Conservation (phyloP, 1,140 invertebrate genomes). For the Pomacea maculata region DNA sequence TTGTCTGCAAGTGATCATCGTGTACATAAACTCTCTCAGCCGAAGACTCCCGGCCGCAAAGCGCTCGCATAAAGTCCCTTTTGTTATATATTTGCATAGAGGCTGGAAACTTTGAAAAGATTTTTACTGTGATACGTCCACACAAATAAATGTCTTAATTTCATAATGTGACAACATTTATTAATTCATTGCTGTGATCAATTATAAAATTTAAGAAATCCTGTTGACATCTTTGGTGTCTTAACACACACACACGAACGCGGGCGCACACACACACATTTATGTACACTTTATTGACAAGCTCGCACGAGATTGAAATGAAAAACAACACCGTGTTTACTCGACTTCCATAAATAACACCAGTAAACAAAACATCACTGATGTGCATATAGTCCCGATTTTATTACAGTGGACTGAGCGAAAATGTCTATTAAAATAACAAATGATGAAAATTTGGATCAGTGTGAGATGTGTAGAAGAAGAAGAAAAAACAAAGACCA, state of each 20-base stretch:
- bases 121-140: too few relatives aligned
- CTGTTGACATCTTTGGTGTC: background rate
- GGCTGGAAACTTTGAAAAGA: too few relatives aligned
- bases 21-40: too few relatives aligned
- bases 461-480: background rate
- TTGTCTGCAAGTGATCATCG: too few relatives aligned
- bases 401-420: background rate
- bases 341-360: background rate
- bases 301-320: too few relatives aligned
- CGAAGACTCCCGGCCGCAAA: too few relatives aligned
- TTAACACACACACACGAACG: background rate
- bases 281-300: background rate
- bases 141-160: too few relatives aligned
- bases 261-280: background rate
- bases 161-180: too few relatives aligned
- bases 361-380: background rate
- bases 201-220: too few relatives aligned
- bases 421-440: background rate
- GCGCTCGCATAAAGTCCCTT: too few relatives aligned
- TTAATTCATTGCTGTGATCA: too few relatives aligned
- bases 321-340: background rate
- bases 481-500: background rate
- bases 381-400: background rate
- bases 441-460: background rate
- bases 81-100: too few relatives aligned